A percentile compares a stretch with the other conserved stretches of the same genome.
These are phyloP conservation scores for Theonella swinhoei DNA, from an alignment of 37 sponge, comb jelly and placozoan genomes.

Conservation along the genomic window DNA sequence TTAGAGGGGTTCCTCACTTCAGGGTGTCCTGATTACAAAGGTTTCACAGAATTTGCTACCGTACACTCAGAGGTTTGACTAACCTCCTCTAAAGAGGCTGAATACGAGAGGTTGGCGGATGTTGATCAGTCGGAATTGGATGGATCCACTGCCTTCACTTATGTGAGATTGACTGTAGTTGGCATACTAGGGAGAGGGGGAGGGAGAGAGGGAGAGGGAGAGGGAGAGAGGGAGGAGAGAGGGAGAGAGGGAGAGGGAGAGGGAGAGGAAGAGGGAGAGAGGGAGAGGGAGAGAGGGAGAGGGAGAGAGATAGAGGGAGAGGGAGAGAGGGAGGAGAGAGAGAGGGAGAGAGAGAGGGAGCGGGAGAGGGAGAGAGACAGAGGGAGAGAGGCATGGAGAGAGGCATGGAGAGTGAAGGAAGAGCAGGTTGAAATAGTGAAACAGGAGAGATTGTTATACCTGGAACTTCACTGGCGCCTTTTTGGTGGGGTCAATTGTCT, in stretches of 20 bases:
- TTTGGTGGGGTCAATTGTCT: background rate
- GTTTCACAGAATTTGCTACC: too few species aligned
- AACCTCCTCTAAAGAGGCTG: constrained; percentile 30
- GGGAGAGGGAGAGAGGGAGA: background rate
- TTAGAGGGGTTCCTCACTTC: too few species aligned
- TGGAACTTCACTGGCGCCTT: background rate
- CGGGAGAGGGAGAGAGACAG: too few species aligned
- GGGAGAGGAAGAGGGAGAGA: background rate
- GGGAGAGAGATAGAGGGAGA: too few species aligned
- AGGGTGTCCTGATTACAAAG: too few species aligned
- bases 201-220: background rate
- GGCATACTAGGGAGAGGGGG: constrained; percentile 17
- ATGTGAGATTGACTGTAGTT: constrained; percentile 9
- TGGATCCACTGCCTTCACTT: constrained; percentile 9
- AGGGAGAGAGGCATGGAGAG: too few species aligned
- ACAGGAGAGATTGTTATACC: too few species aligned
- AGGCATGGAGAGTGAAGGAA: too few species aligned
- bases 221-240: too few species aligned
- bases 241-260: background rate
- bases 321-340: background rate
- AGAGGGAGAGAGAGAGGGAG: background rate
- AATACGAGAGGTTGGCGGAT: constrained; percentile 30
- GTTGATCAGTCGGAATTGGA: constrained; percentile 48
- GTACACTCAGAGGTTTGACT: too few species aligned
- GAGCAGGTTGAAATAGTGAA: background rate